Evolutionary conservation across 1,140 invertebrate genomes (phyloP).

Genomic region (Tyrophagus putrescentiae): DNA sequence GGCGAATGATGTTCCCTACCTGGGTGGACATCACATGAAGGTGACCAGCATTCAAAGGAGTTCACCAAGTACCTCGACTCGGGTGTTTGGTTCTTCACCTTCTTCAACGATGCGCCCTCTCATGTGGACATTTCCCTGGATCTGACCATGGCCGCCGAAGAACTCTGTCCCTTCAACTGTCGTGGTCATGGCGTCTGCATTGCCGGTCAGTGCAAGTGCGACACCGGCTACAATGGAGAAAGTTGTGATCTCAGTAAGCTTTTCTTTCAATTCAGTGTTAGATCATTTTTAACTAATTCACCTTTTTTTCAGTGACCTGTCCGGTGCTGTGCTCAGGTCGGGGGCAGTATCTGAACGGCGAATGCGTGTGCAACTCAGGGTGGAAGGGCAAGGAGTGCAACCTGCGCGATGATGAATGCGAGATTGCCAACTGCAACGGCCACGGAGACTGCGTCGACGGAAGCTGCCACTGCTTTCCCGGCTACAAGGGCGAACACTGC

Average conservation of each 20-base stretch:
- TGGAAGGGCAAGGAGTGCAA: slow-evolving; percentile 95
- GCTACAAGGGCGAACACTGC: slow-evolving; percentile 73
- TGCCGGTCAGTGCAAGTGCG: slow-evolving; percentile 85
- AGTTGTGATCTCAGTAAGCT: slow-evolving; percentile 80
- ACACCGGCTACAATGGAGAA: slow-evolving; percentile 77
- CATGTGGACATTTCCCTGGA: slow-evolving; percentile 50
- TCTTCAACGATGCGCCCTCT: slow-evolving; percentile 84
- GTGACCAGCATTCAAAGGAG: slow-evolving; percentile 56
- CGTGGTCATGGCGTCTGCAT: slow-evolving; percentile 84
- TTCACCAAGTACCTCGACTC: slow-evolving; percentile 70
- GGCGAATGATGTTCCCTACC: slow-evolving; percentile 7
- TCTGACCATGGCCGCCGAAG: slow-evolving; percentile 24
- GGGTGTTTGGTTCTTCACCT: slow-evolving; percentile 82
- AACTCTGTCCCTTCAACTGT: slow-evolving; percentile 73
- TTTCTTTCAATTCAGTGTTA: not conserved
- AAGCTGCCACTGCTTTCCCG: slow-evolving; percentile 68
- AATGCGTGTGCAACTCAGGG: slow-evolving; percentile 88
- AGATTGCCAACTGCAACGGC: slow-evolving; percentile 76
- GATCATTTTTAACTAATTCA: not conserved
- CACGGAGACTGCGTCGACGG: slow-evolving; percentile 77
- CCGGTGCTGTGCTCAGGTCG: slow-evolving; percentile 90
- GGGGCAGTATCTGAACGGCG: slow-evolving; percentile 82
- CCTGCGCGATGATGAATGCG: slow-evolving; percentile 72
- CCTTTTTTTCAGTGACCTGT: slow-evolving; percentile 60
- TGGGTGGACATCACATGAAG: slow-evolving; percentile 4